These are phyloP conservation scores for Pachypeltis micranthus DNA, from an alignment of 1,140 invertebrate genomes.

Conservation along the genomic window DNA sequence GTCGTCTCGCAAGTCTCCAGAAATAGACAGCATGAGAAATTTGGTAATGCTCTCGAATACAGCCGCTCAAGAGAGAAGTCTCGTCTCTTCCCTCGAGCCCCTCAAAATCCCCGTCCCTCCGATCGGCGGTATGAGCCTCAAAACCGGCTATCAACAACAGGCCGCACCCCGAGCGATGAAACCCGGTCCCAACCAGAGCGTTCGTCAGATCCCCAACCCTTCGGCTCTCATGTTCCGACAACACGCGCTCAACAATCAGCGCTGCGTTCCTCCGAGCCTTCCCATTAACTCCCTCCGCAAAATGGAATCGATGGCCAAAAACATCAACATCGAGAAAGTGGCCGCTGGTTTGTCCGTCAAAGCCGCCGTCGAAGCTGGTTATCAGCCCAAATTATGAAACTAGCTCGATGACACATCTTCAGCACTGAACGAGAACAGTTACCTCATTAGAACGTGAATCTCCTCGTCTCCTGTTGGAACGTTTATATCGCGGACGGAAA, in stretches of 20 bases:
- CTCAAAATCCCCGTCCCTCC: conserved; percentile 14
- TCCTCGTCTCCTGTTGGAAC: too few relatives aligned
- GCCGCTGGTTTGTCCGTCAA: conserved; percentile 29
- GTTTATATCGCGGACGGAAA: too few relatives aligned
- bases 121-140: background rate
- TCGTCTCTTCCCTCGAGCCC: conserved; percentile 10
- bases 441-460: too few relatives aligned
- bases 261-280: conserved; percentile 20
- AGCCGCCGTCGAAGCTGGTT: conserved; percentile 22
- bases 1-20: conserved; percentile 26
- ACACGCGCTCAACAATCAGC: conserved; percentile 14
- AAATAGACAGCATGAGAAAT: conserved; percentile 27
- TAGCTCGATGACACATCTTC: too few relatives aligned
- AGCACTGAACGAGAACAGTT: too few relatives aligned
- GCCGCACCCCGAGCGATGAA: conserved; percentile 18
- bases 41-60: conserved; percentile 29
- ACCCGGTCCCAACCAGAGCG: conserved; percentile 32
- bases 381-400: background rate
- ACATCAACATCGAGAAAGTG: conserved; percentile 30
- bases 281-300: conserved; percentile 26
- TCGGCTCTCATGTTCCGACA: conserved; percentile 30
- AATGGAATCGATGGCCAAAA: conserved; percentile 30
- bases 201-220: conserved; percentile 35
- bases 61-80: conserved; percentile 27
- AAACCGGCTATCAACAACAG: background rate